phyloP scores from a whole-genome alignment of 2,113 vertebrate species.

The Marcusenius ussheri region DNA sequence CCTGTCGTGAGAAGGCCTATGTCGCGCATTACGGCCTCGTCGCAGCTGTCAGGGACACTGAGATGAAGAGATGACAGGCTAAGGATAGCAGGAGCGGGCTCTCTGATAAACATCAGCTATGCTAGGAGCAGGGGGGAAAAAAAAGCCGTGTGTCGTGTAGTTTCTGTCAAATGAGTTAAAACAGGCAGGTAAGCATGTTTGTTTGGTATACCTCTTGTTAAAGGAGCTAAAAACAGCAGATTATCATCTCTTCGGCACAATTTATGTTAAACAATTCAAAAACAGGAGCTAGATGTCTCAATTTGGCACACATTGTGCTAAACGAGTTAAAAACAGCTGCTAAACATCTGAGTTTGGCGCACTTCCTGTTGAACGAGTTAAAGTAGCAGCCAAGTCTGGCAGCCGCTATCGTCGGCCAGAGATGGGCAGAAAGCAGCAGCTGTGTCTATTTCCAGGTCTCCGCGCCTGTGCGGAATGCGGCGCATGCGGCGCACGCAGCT shows the following conservation, averaged over 20 bases:
- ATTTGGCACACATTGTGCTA: neutral
- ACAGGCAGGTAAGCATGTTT: neutral
- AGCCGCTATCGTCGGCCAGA: neutral
- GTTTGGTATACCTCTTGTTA: neutral
- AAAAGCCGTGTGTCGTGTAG: neutral
- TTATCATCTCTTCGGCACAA: neutral
- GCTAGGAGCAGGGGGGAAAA: neutral
- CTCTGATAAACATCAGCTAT: neutral
- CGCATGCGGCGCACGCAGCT: neutral
- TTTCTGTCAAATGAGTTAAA: neutral
- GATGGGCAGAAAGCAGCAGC: neutral
- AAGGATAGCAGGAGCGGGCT: neutral
- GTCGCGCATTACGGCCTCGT: neutral
- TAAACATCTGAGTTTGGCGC: neutral
- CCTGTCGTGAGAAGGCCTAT: neutral
- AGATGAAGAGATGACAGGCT: neutral
- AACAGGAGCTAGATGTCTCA: neutral
- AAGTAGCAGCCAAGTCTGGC: neutral
- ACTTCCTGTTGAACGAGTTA: neutral
- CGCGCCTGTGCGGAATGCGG: neutral
- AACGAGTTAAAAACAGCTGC: neutral
- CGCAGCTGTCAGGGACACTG: neutral
- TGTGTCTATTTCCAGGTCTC: neutral
- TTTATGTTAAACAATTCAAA: neutral
- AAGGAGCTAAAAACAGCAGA: neutral